A percentile compares a stretch with the other conserved stretches of the same genome.
Conservation (phyloP, 2,113 vertebrate genomes). For the Syngnathus scovelli region DNA sequence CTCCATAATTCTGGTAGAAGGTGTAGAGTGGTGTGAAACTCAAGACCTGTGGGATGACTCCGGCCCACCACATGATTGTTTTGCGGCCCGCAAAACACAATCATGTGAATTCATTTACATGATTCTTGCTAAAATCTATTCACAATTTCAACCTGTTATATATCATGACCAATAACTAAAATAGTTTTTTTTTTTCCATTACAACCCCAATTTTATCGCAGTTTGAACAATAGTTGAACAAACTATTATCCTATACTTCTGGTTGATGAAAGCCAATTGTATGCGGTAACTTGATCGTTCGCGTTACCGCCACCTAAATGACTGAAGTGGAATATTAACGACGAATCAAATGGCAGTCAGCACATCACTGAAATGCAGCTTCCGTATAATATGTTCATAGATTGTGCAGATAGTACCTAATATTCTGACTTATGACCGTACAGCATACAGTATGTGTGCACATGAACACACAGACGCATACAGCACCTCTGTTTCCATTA, state of each 20-base stretch:
- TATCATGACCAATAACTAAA: no score
- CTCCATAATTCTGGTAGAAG: background rate
- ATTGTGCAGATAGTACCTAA: background rate
- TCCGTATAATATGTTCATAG: background rate
- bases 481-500: slow-evolving; percentile 40
- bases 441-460: background rate
- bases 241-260: no score
- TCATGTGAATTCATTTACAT: no score
- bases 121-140: no score
- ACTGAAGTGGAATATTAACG: background rate
- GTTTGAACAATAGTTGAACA: no score
- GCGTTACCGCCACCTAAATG: background rate
- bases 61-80: no score
- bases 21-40: no score
- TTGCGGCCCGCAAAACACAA: no score
- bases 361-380: background rate
- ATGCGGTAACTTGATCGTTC: background rate
- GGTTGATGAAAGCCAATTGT: background rate
- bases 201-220: no score
- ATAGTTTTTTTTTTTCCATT: no score
- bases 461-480: background rate
- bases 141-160: no score
- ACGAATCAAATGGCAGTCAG: background rate
- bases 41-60: no score
- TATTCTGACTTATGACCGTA: background rate